These are phyloP conservation scores for Pachyrhynchus sulphureomaculatus DNA, from an alignment of 1,140 invertebrate genomes.

Conservation along the genomic window DNA sequence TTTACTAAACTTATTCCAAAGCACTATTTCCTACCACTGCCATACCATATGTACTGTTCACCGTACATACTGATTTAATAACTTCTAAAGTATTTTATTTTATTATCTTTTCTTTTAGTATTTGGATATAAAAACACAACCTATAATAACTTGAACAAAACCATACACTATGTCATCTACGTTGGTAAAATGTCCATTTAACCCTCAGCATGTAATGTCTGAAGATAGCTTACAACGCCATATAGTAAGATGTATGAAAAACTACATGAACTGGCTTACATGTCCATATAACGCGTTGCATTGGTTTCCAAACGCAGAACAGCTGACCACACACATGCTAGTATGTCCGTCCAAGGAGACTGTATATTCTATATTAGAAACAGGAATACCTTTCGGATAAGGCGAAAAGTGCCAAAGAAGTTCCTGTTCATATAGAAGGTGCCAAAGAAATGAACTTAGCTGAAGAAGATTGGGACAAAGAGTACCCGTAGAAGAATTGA, in stretches of 20 bases:
- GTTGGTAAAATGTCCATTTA: slow-evolving; percentile 35
- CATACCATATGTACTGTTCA: no score
- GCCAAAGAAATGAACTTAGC: slow-evolving; percentile 30
- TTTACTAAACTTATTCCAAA: no score
- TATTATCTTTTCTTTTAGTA: no score
- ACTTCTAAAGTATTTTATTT: no score
- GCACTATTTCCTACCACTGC: no score
- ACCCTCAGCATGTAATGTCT: slow-evolving; percentile 31
- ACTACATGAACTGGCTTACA: slow-evolving; percentile 33
- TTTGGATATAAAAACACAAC: no score
- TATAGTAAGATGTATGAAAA: slow-evolving; percentile 37
- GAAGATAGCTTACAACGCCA: slow-evolving; percentile 33
- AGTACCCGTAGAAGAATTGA: slow-evolving; percentile 21
- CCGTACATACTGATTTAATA: no score
- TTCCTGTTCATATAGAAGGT: slow-evolving; percentile 19
- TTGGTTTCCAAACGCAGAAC: slow-evolving; percentile 25
- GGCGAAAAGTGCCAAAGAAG: neutral
- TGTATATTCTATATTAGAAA: neutral
- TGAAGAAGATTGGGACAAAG: slow-evolving; percentile 38
- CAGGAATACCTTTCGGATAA: neutral
- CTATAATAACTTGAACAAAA: neutral
- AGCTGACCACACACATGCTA: slow-evolving; percentile 33
- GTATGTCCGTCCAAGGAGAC: slow-evolving; percentile 24
- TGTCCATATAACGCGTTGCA: slow-evolving; percentile 39
- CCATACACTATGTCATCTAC: slow-evolving; percentile 15